Evolutionary conservation across 2,113 vertebrate genomes (phyloP), one percentile per base, ranked within the genome.

Genomic region (Equus quagga): DNA sequence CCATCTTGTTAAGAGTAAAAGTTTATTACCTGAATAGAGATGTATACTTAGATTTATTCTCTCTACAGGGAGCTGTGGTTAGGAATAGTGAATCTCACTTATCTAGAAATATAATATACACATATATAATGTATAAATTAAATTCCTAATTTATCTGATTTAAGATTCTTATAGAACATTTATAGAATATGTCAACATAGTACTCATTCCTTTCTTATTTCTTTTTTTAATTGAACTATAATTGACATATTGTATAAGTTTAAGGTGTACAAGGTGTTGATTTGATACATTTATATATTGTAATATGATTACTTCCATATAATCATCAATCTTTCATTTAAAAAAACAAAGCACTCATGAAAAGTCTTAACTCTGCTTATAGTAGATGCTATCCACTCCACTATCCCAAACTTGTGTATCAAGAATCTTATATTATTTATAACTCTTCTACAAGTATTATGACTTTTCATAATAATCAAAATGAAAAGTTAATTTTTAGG

Each of bases 361-460:
- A 67, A 75, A 36, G 9, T 73, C 10, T 26, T 49, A 83, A 46
- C 70, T 36, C 14, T 91, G 18, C 18, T 60, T n/a, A 36, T 10
- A 85, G 3, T 9, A 73, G n/a, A 26, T 62, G 4, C 4, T 73
- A 67, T 21, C 21, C 21, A 54, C 5, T 0, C 9, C 17, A 54
- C 10, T 8, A 41, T 26, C 9, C 0, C 11, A 81, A 91, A 70
- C 23, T 36, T 76, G 0, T 85, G 23, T 60, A 85, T 81, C 15
- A 90, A 80, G 10, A 93, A 8, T 62, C 15, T 44, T n/a, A 3
- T 49, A 88, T 96, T 46, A 78, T 82, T 92, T 82, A 8, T 65
- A 88, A 23, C 6, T 64, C 31, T 60, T 82, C 13, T 36, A 64
- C 0, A 60, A 36, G 10, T 85, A 46, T 62, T 82, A 75, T 7